Evolutionary conservation across 2,797 vertebrate genomes (phyloP), one percentile per base, ranked within the genome.

Genomic region (Echiichthys vipera): DNA sequence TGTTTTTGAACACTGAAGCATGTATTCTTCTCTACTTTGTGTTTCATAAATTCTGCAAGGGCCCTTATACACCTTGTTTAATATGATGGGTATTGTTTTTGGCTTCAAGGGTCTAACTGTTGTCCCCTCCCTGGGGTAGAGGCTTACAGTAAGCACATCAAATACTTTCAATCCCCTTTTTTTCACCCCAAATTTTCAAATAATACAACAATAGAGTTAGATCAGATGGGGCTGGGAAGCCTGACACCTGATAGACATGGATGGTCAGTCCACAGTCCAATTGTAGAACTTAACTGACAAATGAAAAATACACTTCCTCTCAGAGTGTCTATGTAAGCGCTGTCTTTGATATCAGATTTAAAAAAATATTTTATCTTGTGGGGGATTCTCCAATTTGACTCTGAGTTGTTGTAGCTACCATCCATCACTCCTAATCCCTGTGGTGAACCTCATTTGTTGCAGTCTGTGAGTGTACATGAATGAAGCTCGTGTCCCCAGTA

Each of bases 401-500:
- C 9, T 2, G 27, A 59, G 61, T 59, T 61, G 54, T 53, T 54
- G 40, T 17, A 24, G 18, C 64, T 27, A 58, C 62, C 50, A 80
- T 86, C 81, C 66, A 85, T 90, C 86, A 79, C 71, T 34, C 61
- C 49, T 30, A 27, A 65, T 72, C 64, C 82, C 86, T 20, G 77
- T 20, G 58, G 85, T 49, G 85, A 69, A 39, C 12, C 76, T 87
- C 76, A 66, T 86, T 89, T 86, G 80, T 70, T 72, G 69, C 67
- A 49, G 70, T 43, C 55, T 70, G 77, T 27, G 74, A 62, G 64
- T 20, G 50, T 56, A 74, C 78, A 74, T 34, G 13, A 71, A 64
- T 43, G 57, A 43, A 32, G 75, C 67, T 62, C 36, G 4, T 77
- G 84, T 83, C 74, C 66, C 25, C 45, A 4, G 64, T 88, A 90